Evolutionary conservation across 2,113 vertebrate genomes (phyloP).

Genomic region (Myotis yumanensis): DNA sequence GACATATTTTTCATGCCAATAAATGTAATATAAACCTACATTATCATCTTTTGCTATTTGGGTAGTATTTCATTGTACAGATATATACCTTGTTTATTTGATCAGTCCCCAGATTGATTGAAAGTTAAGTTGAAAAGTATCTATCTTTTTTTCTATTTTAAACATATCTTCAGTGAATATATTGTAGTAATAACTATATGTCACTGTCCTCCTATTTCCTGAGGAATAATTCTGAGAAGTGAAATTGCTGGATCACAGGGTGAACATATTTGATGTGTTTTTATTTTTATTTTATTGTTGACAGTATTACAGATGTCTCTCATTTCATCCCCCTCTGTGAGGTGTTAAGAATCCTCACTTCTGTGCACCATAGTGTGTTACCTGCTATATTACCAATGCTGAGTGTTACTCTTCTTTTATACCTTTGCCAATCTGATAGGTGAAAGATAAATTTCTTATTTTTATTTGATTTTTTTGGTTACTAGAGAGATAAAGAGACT

Average conservation of each 20-base stretch:
- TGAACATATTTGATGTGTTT: not conserved
- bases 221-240: not conserved
- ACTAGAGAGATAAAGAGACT: not conserved
- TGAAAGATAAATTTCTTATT: constrained; percentile 7
- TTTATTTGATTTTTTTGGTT: not conserved
- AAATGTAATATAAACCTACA: not conserved
- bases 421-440: not conserved
- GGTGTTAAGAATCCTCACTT: not conserved
- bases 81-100: not conserved
- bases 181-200: not conserved
- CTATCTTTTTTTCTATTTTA: not conserved
- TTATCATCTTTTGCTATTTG: not conserved
- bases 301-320: too few relatives aligned
- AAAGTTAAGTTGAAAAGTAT: not conserved
- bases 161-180: not conserved
- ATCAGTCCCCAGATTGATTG: not conserved
- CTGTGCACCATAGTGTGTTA: not conserved
- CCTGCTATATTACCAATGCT: not conserved
- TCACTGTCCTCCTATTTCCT: not conserved
- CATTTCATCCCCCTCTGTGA: not conserved
- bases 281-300: too few relatives aligned
- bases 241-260: not conserved
- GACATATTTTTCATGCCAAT: not conserved
- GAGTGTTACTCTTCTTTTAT: not conserved
- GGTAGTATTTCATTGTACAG: not conserved